A percentile compares a stretch with the other conserved stretches of the same genome.
These are phyloP conservation scores for Muntiacus muntjak DNA, from an alignment of 2,113 vertebrate species.

Conservation along the genomic window DNA sequence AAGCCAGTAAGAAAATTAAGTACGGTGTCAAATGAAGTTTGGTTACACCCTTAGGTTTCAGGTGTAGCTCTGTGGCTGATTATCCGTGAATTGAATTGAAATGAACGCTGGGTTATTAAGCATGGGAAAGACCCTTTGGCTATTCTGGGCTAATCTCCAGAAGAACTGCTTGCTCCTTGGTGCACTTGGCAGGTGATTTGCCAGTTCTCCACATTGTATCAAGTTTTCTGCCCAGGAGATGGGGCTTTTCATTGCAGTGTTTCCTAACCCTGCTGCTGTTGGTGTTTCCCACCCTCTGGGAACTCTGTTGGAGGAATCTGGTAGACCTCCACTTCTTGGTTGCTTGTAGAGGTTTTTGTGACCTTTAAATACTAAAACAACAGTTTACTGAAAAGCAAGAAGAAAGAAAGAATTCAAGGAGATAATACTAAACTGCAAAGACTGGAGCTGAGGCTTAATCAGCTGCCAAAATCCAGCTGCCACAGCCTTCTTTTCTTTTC, in stretches of 20 bases:
- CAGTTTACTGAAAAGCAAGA: background rate
- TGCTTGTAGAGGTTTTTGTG: background rate
- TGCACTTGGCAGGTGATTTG: background rate
- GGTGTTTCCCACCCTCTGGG: background rate
- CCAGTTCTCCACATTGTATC: background rate
- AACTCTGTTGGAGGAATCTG: background rate
- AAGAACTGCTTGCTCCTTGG: background rate
- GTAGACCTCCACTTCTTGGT: background rate
- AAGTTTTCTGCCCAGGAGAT: background rate
- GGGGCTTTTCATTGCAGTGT: background rate
- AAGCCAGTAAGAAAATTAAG: background rate
- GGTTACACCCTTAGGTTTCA: background rate
- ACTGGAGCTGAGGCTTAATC: background rate
- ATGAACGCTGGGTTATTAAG: background rate
- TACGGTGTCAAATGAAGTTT: background rate
- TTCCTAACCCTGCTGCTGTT: background rate
- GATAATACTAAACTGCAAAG: background rate
- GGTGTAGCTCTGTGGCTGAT: background rate
- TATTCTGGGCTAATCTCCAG: background rate
- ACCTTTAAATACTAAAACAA: background rate
- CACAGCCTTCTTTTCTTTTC: background rate
- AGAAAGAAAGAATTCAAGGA: slow-evolving; percentile 15
- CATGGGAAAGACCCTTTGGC: background rate
- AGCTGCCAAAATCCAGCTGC: background rate
- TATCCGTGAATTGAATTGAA: background rate